Percentiles rank a stretch among this genome's conserved stretches.
Evolutionary conservation across 2,797 vertebrate genomes (phyloP).

Genomic region (Syndactyla subalaris): DNA sequence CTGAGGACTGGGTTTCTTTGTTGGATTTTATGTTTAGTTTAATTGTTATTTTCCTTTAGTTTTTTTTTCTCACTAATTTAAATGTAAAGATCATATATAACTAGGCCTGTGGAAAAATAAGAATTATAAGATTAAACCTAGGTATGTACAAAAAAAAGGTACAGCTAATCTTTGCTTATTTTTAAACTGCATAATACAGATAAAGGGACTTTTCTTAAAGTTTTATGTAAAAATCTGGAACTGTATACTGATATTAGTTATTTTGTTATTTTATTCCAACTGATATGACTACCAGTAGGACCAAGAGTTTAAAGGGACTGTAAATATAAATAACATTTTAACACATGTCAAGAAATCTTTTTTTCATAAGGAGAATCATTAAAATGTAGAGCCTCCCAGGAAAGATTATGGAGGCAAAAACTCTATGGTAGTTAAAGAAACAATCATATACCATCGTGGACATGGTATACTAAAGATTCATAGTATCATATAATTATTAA

Average conservation of each 20-base stretch:
- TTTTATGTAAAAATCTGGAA: background rate
- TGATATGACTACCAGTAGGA: background rate
- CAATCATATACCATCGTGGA: background rate
- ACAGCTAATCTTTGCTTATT: background rate
- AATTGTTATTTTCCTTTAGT: background rate
- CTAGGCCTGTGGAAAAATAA: background rate
- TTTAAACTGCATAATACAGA: background rate
- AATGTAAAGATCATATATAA: background rate
- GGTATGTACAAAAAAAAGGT: background rate
- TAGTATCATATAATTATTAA: background rate
- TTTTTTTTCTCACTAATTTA: background rate
- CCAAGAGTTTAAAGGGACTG: conserved; percentile 5
- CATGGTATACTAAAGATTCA: background rate
- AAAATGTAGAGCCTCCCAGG: background rate
- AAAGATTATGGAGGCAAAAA: conserved; percentile 31
- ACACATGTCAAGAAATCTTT: background rate
- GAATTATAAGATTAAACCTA: background rate
- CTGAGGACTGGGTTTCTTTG: fast-evolving
- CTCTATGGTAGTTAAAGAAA: conserved; percentile 13
- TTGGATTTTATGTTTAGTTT: background rate
- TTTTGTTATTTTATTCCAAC: background rate
- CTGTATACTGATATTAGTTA: background rate
- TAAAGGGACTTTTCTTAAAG: conserved; percentile 27
- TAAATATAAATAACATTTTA: conserved; percentile 6
- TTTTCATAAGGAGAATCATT: background rate